Conservation (phyloP, 2,113 vertebrate species). For the Tiliqua scincoides region DNA sequence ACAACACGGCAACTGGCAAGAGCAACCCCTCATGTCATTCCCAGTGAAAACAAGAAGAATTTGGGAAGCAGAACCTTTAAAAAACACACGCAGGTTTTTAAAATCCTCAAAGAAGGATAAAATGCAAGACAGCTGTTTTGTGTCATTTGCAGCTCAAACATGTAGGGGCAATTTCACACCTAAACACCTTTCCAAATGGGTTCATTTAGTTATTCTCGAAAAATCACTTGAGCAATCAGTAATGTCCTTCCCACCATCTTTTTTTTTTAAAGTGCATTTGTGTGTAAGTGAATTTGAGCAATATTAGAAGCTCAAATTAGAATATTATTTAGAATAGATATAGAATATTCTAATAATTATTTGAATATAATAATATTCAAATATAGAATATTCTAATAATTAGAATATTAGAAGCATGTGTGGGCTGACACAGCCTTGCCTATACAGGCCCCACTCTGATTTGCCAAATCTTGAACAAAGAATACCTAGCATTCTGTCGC, state of each 20-base stretch:
- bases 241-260: accelerated
- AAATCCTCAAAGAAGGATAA: slow-evolving; percentile 47
- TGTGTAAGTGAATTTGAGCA: background rate
- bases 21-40: background rate
- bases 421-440: accelerated
- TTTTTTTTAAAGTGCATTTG: background rate
- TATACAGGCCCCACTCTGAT: accelerated
- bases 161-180: slow-evolving; percentile 58
- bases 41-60: background rate
- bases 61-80: background rate
- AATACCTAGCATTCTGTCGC: background rate
- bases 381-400: no score
- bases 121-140: slow-evolving; percentile 46
- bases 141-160: slow-evolving; percentile 54
- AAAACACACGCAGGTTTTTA: accelerated
- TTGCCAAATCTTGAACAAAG: background rate
- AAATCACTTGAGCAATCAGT: background rate
- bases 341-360: no score
- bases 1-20: background rate
- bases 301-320: background rate
- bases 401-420: no score
- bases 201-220: background rate
- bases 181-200: slow-evolving; percentile 60
- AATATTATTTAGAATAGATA: no score
- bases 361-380: no score